Base-by-base conservation (phyloP, 2,113 vertebrate species). In the Chinchilla lanigera region DNA sequence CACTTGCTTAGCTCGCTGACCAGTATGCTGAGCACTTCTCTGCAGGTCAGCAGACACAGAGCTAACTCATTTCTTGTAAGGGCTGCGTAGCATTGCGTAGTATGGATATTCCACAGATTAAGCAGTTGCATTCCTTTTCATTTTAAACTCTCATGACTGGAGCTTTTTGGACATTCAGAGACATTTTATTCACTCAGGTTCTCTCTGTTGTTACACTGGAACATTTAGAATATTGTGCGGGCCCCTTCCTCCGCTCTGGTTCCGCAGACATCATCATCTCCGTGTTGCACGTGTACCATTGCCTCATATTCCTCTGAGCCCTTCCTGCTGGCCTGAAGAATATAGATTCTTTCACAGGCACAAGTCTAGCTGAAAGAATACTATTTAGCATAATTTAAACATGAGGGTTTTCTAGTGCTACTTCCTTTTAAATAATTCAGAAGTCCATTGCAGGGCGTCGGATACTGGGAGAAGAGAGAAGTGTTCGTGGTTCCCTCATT, bases 331-430 rank as follows among this genome's bases (percentile, higher is more conserved):
- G 12, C 69, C 93, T 44, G 41, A 35, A 52, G 56, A 3, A 81
- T 84, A 14, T 88, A 11, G 92, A 38, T 44, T 20, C 16, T 38
- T 33, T 11, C 47, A 26, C 73, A 63, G 58, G 73, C 19, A 88
- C 30, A 89, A 94, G 22, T 71, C 96, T n/a, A 86, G 50, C 44
- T 38, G 63, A 58, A 94, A 50, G 52, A 52, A 77, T 78, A 41
- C 52, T 96, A 33, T 75, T 96, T 91, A 96, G 61, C 83, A 1
- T 93, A 92, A 90, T 94, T 85, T 96, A 88, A 94, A 94, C 6
- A 60, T 77, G 93, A 95, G 82, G 28, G 22, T 60, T 54, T 61
- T 88, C 26, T 86, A 58, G 3, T 91, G n/a, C 87, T 96, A 85
- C 52, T 94, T 91, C 0, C 81, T n/a, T 77, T 71, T 96, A 86